Evolutionary conservation across 2,888 invertebrate species (phyloP), one percentile per base, ranked within the genome.

Genomic region (Drosophila borealis): DNA sequence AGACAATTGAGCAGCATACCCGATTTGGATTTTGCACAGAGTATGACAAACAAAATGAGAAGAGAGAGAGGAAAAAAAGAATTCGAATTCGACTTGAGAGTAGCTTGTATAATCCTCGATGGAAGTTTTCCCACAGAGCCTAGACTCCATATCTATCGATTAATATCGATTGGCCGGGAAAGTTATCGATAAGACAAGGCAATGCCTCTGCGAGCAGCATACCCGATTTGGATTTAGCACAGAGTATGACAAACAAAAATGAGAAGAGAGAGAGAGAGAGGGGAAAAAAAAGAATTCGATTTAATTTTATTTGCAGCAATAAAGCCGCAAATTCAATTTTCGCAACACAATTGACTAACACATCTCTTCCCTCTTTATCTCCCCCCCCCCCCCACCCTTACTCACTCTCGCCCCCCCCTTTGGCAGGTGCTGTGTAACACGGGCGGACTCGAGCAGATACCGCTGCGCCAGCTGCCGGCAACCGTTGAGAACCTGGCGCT

Each of bases 401-500:
- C 10, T 46, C 46, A n/a, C 44, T 21, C 19, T 46, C n/a, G 39
- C 3, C 37, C 4, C 10, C 11, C 4, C 13, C 2, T 41, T 88
- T 78, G 1, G 53, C 94, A 97, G 97, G 97, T 97, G 82, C 94
- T 97, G 90, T 97, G 97, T 94, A 97, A 97, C 93, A 96, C 96
- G 74, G 97, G 97, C 71, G 95, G 96, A 65, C 93, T 97, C 85
- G 94, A 95, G 70, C 96, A 96, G 89, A 96, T 97, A 80, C 97
- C 97, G 50, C 94, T 96, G 62, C 94, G 94, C 74, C 94, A 95
- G 76, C 93, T 98, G 82, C 96, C 97, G 21, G 91, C 95, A 25
- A 95, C 95, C 60, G 96, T 98, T 81, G 96, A 96, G 91, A 97
- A 98, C 92, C 93, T 98, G 73, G 96, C 97, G 1, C 92, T 98